Conservation (phyloP, 1,140 invertebrate genomes). For the Aleiodes sp. region DNA sequence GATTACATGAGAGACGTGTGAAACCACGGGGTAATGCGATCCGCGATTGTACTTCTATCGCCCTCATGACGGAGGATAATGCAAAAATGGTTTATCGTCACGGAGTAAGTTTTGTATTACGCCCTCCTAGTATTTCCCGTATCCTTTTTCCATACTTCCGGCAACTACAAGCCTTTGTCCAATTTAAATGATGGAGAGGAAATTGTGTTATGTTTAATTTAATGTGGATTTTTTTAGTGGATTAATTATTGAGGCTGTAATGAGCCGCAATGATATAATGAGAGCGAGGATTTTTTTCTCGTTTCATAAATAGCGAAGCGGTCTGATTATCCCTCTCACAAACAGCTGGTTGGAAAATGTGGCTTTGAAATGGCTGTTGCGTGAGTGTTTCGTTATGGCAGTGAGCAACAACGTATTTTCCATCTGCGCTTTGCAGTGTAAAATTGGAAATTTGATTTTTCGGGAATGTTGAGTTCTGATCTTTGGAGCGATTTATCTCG, state of each 20-base stretch:
- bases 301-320: background rate
- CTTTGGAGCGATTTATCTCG: no score
- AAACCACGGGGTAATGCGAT: conserved; percentile 18
- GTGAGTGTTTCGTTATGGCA: background rate
- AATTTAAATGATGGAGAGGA: no score
- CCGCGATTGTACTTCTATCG: background rate
- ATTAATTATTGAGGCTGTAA: background rate
- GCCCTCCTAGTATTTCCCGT: conserved; percentile 25
- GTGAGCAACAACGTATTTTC: conserved; percentile 4
- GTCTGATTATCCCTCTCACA: background rate
- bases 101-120: conserved; percentile 42
- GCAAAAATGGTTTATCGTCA: conserved; percentile 37
- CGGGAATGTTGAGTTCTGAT: no score
- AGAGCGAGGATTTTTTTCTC: background rate
- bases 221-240: no score
- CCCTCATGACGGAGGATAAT: background rate
- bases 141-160: background rate
- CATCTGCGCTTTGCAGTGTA: no score
- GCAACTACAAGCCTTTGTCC: background rate
- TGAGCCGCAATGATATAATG: background rate
- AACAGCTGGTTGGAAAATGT: conserved; percentile 1
- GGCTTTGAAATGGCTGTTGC: background rate
- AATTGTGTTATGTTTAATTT: no score
- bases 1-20: conserved; percentile 17
- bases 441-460: no score